phyloP scores from a whole-genome alignment of 2,113 vertebrate species.

The Notechis scutatus region DNA sequence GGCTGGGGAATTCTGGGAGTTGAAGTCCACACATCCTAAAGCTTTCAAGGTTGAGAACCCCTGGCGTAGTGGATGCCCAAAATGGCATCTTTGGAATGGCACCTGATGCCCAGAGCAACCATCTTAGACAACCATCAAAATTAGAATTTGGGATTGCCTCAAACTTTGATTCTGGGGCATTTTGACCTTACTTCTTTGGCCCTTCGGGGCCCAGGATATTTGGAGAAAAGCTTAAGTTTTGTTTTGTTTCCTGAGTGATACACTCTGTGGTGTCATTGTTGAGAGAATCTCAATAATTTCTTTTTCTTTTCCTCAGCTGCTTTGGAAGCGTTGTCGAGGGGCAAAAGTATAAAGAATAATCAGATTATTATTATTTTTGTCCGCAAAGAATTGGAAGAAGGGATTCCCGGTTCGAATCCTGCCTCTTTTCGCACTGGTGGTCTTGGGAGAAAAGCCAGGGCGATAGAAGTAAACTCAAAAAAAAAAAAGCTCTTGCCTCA shows the following conservation, averaged over 20 bases:
- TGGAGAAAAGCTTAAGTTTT: background rate
- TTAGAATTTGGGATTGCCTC: background rate
- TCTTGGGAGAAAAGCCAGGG: background rate
- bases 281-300: background rate
- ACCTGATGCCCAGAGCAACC: no score
- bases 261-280: background rate
- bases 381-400: background rate
- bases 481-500: background rate
- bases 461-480: background rate
- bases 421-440: background rate
- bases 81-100: no score
- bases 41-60: background rate
- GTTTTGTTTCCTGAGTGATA: background rate
- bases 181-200: background rate
- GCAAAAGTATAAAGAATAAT: background rate
- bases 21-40: background rate
- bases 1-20: background rate
- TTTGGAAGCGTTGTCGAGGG: background rate
- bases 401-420: background rate
- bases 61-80: background rate
- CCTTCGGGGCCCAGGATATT: background rate
- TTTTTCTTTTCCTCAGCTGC: background rate
- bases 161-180: background rate
- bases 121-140: background rate
- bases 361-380: no score